Percentiles rank a stretch among this genome's conserved stretches.
phyloP scores from a whole-genome alignment of 2,797 vertebrate species.

The Epinephelus awoara region DNA sequence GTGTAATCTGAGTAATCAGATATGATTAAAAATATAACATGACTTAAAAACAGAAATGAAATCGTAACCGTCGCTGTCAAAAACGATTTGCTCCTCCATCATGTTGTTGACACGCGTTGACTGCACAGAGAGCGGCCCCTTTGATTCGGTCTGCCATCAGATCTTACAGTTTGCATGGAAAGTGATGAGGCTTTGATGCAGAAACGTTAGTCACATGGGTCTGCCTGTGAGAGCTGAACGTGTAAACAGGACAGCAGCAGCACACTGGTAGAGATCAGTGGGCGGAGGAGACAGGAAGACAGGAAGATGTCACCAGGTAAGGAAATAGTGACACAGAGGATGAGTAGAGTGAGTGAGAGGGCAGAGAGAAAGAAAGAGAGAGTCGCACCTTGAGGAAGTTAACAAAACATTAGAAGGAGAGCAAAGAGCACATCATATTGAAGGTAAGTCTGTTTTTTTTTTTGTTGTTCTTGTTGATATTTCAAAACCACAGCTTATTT shows the following conservation, averaged over 20 bases:
- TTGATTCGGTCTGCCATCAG: conserved; percentile 18
- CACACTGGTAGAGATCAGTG: conserved; percentile 28
- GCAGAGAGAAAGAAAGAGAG: conserved; percentile 18
- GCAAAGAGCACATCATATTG: conserved; percentile 3
- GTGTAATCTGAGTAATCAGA: neutral
- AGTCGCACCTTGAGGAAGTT: conserved; percentile 63
- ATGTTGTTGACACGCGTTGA: neutral
- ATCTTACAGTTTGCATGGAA: conserved; percentile 53
- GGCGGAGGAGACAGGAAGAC: conserved; percentile 68
- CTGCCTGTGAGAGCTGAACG: conserved; percentile 1
- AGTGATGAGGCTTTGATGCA: conserved; percentile 47
- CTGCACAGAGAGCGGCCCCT: neutral
- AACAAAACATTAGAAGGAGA: conserved; percentile 37
- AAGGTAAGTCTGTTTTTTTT: conserved; percentile 51
- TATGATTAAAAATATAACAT: neutral
- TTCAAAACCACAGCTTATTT: neutral
- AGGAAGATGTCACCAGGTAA: conserved; percentile 74
- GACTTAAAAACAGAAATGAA: conserved; percentile 10
- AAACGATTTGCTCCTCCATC: neutral
- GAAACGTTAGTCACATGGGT: conserved; percentile 45
- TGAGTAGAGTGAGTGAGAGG: conserved; percentile 45
- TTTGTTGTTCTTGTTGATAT: neutral
- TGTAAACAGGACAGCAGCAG: conserved; percentile 32
- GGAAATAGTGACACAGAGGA: conserved; percentile 79
- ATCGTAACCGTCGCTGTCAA: neutral